These are phyloP conservation scores for Umimayanthus kanabou DNA, from an alignment of 92 coral and sea anemone species.

Conservation along the genomic window DNA sequence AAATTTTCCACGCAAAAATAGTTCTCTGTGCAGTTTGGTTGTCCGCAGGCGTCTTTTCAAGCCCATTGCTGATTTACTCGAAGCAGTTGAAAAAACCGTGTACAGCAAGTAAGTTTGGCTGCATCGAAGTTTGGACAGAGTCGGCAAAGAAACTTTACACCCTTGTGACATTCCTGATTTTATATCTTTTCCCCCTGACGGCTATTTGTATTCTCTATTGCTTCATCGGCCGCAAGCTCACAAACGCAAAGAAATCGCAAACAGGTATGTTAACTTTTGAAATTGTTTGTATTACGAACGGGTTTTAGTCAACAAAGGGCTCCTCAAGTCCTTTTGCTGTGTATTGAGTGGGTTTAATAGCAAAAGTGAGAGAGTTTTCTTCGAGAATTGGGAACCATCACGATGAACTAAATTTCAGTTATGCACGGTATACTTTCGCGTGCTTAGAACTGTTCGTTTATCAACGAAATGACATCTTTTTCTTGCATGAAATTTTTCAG, in stretches of 20 bases:
- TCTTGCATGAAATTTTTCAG: too few relatives aligned
- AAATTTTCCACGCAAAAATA: conserved; percentile 74
- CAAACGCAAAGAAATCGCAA: conserved; percentile 59
- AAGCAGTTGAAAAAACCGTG: conserved; percentile 24
- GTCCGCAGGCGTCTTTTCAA: conserved; percentile 59
- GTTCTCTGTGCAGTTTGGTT: conserved; percentile 76
- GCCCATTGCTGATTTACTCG: conserved; percentile 64
- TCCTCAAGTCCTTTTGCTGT: neutral
- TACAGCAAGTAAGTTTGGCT: conserved; percentile 17
- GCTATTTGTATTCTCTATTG: conserved; percentile 73
- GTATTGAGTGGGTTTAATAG: neutral
- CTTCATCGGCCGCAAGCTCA: conserved; percentile 69
- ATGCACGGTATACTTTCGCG: neutral
- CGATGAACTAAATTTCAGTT: neutral
- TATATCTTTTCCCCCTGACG: conserved; percentile 66
- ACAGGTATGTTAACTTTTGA: conserved; percentile 56
- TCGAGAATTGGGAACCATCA: neutral
- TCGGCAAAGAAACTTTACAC: conserved; percentile 52
- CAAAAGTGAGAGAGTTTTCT: neutral
- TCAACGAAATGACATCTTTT: too few relatives aligned
- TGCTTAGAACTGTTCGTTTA: too few relatives aligned
- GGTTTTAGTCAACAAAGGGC: conserved; percentile 6
- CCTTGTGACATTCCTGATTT: conserved; percentile 46
- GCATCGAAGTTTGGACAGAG: conserved; percentile 67
- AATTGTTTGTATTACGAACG: neutral